Percentiles rank a stretch among this genome's conserved stretches.
Conservation (phyloP, 2,113 vertebrate genomes). For the Platysteira castanea region DNA sequence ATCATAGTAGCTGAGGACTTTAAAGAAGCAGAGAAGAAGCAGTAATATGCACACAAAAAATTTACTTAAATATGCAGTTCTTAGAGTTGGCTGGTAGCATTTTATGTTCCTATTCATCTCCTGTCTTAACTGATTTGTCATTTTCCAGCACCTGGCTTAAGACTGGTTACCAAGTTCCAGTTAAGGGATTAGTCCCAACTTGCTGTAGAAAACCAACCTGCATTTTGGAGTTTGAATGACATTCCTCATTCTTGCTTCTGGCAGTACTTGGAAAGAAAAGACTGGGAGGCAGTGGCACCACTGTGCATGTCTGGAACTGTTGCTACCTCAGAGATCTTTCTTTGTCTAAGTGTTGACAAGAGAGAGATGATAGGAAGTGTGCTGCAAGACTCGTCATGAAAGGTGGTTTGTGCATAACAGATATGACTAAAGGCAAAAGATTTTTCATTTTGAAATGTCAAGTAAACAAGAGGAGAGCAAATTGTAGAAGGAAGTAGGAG, state of each 20-base stretch:
- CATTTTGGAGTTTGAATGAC: background rate
- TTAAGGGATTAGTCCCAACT: background rate
- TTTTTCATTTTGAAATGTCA: background rate
- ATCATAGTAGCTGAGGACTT: background rate
- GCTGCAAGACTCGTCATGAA: constrained; percentile 27
- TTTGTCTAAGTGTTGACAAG: background rate
- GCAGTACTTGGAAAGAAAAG: background rate
- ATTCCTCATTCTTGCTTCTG: background rate
- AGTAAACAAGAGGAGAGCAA: background rate
- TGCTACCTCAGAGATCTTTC: background rate
- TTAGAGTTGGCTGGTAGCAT: background rate
- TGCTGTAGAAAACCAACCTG: background rate
- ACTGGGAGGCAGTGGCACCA: background rate
- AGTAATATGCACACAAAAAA: background rate
- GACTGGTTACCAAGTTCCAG: background rate
- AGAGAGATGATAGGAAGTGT: background rate
- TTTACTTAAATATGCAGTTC: background rate
- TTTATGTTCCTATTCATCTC: background rate
- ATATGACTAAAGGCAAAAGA: constrained; percentile 1
- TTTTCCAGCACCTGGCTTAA: background rate
- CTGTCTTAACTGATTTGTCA: background rate
- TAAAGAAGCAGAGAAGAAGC: background rate
- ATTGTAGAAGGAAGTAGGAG: background rate
- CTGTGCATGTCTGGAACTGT: background rate
- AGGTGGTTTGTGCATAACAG: background rate